Evolutionary conservation across 2,113 vertebrate species (phyloP), one percentile per base, ranked within the genome.

Genomic region (Lethenteron camtschaticum): DNA sequence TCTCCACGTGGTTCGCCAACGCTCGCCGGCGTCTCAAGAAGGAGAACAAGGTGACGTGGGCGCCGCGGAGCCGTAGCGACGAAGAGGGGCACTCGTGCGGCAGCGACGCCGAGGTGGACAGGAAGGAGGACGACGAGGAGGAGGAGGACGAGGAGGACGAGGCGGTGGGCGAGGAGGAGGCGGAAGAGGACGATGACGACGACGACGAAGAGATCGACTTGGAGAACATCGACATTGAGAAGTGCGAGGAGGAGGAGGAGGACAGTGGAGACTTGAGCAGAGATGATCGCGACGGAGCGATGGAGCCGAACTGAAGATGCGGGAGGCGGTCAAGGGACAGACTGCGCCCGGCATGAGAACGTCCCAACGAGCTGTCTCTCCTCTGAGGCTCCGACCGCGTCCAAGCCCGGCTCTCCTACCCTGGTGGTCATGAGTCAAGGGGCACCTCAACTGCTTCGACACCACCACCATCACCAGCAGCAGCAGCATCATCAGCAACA

Each of bases 151-250:
- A 96, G 74, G 86, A 85, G 0, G 92, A 97, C 77, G 92, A 99
- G 1, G 94, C 96, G 63, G 94, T 96, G 71, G 96, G 96, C 16
- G 91, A 96, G 78, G 95, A 96, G 77, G 95, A 96, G 1, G 94
- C 95, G 14, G 92, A 95, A 74, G 82, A 81, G 0, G 92, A 96
- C 77, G 96, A 96, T 74, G 86, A 85, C 0, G 92, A 97, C 77
- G 92, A 99, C 1, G 94, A 99, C 3, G 94, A 99, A 78, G 94
- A 96, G 80, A 99, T 99, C 2, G 94, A 99, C 72, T 73, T 99
- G 79, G 92, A 99, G 75, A 96, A 91, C 81, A 95, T 99, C 60
- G 94, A 99, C 71, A 99, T 99, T n/a, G 94, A 99, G 78, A 95
- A 96, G 76, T 95, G 95, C 1, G 94, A 96, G 14, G 92, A 95